A percentile compares a stretch with the other conserved stretches of the same genome.
These are phyloP conservation scores for Prionailurus viverrinus DNA, from an alignment of 2,113 vertebrate genomes.

Conservation along the genomic window DNA sequence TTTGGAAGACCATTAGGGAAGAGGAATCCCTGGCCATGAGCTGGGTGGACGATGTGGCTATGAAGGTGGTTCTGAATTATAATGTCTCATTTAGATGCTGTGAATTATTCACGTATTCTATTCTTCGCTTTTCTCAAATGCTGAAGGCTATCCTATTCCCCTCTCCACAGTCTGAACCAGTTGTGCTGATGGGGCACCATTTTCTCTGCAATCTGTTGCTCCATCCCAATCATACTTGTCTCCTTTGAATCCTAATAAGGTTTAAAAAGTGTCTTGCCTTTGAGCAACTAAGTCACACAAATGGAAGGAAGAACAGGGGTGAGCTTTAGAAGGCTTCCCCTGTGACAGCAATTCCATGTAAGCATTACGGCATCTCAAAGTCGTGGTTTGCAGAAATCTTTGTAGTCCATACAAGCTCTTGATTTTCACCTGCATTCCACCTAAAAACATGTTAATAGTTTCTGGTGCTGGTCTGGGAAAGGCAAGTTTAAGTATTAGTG, in stretches of 20 bases:
- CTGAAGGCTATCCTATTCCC: background rate
- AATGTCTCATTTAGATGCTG: constrained; percentile 31
- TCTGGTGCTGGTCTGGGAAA: constrained; percentile 28
- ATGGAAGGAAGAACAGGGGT: background rate
- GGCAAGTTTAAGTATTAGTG: background rate
- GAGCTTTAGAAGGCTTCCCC: background rate
- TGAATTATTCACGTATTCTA: background rate
- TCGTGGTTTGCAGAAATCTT: background rate
- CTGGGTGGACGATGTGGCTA: background rate
- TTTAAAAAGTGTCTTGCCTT: background rate
- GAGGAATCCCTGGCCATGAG: background rate
- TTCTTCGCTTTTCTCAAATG: constrained; percentile 8
- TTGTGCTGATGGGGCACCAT: constrained; percentile 12
- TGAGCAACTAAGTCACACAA: background rate
- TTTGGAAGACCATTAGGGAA: constrained; percentile 17
- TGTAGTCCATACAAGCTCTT: background rate
- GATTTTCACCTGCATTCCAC: constrained; percentile 9
- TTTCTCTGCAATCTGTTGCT: constrained; percentile 11
- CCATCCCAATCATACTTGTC: background rate
- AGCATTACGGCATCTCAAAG: background rate
- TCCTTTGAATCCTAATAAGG: background rate
- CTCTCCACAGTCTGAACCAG: background rate
- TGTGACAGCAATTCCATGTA: background rate
- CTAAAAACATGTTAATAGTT: constrained; percentile 17
- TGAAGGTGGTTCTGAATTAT: background rate